Conservation (phyloP, 2,888 invertebrate species). For the Cosmorhoe ocellata region DNA sequence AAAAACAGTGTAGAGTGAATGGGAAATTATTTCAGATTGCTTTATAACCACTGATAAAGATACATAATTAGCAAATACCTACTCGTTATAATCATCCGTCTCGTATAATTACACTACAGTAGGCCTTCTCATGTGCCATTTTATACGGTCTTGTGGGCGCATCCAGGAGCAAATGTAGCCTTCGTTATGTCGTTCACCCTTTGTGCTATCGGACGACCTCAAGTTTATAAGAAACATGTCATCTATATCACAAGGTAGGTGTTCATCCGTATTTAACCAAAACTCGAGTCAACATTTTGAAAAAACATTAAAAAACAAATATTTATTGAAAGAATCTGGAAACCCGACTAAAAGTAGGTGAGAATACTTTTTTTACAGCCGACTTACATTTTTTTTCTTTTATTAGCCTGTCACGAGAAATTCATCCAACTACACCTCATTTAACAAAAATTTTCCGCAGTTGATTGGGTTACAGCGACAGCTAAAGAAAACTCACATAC, state of each 20-base stretch:
- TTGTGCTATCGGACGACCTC: slow-evolving; percentile 10
- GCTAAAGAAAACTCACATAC: too few relatives aligned
- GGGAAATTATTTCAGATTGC: slow-evolving; percentile 8
- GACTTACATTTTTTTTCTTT: too few relatives aligned
- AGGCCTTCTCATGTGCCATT: slow-evolving; percentile 17
- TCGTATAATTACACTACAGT: slow-evolving; percentile 12
- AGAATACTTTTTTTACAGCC: too few relatives aligned
- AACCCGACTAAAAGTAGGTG: too few relatives aligned
- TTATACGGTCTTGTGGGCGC: slow-evolving; percentile 14
- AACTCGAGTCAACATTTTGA: too few relatives aligned
- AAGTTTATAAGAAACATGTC: slow-evolving; percentile 11
- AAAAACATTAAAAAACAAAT: too few relatives aligned
- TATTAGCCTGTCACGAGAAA: too few relatives aligned
- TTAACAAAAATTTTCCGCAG: too few relatives aligned
- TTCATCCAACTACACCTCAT: too few relatives aligned
- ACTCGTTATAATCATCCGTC: slow-evolving; percentile 18
- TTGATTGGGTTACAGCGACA: too few relatives aligned
- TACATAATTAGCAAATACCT: slow-evolving; percentile 18
- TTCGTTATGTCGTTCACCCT: slow-evolving; percentile 12
- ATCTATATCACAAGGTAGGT: not conserved
- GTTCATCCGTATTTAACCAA: too few relatives aligned
- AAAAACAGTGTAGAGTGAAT: not conserved
- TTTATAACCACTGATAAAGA: slow-evolving; percentile 5
- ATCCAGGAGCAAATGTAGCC: slow-evolving; percentile 15
- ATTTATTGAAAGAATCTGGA: too few relatives aligned